phyloP scores from a whole-genome alignment of 2,113 vertebrate species.

The Apteryx owenii region DNA sequence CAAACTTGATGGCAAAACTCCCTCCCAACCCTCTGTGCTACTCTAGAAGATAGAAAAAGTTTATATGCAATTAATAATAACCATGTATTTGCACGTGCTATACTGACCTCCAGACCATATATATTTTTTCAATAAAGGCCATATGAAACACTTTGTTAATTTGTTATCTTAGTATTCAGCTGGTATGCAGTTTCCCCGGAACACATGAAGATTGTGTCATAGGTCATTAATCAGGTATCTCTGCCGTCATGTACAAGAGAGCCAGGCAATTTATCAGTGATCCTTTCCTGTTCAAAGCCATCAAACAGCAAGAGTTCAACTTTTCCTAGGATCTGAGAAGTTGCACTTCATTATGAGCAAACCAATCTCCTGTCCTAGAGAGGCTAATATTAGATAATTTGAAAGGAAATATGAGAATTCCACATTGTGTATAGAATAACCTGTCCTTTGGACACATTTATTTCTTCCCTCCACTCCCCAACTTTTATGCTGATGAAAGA shows the following conservation, averaged over 20 bases:
- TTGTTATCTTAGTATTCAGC: constrained; percentile 9
- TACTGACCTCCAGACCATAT: background rate
- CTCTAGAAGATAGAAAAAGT: constrained; percentile 37
- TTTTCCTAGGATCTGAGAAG: background rate
- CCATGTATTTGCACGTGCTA: background rate
- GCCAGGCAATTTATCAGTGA: background rate
- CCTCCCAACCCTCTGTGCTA: constrained; percentile 2
- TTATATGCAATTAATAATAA: constrained; percentile 57
- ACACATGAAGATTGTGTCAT: constrained; percentile 10
- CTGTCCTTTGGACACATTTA: background rate
- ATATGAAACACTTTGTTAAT: constrained; percentile 1
- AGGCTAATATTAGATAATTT: background rate
- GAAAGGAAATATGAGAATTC: background rate
- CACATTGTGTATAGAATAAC: background rate
- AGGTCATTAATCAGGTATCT: constrained; percentile 6
- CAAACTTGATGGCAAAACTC: constrained; percentile 25
- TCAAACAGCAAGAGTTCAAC: constrained; percentile 7
- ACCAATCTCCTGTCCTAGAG: background rate
- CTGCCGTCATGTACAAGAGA: background rate
- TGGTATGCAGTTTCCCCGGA: background rate
- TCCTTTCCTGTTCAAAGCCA: background rate
- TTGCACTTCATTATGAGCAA: background rate
- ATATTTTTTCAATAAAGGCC: background rate
- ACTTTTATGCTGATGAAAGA: background rate
- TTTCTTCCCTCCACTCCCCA: background rate